A percentile compares a stretch with the other conserved stretches of the same genome.
phyloP scores from a whole-genome alignment of 2,797 vertebrate genomes.

The Austrolebias charrua region DNA sequence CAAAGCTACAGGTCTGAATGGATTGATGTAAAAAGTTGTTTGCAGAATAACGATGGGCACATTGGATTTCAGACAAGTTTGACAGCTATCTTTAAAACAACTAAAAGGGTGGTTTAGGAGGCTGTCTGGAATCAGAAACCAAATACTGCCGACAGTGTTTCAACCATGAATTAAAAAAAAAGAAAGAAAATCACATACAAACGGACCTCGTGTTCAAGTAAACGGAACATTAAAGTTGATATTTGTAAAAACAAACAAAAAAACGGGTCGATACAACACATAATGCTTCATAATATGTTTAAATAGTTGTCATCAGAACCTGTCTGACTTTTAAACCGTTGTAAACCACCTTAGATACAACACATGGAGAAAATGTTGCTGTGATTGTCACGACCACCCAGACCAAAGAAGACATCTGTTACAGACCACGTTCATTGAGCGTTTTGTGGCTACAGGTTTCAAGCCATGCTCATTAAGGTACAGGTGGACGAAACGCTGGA shows the following conservation, averaged over 20 bases:
- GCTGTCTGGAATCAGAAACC: conserved; percentile 43
- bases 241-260: conserved; percentile 27
- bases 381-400: conserved; percentile 6
- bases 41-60: conserved; percentile 18
- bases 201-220: conserved; percentile 31
- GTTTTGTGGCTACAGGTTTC: conserved; percentile 38
- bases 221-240: conserved; percentile 41
- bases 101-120: conserved; percentile 70
- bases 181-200: conserved; percentile 25
- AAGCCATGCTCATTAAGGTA: conserved; percentile 68
- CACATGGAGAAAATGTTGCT: neutral
- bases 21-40: conserved; percentile 25
- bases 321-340: conserved; percentile 20
- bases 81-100: conserved; percentile 61
- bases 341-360: conserved; percentile 11
- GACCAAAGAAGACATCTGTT: conserved; percentile 7
- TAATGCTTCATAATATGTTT: conserved; percentile 24
- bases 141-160: conserved; percentile 33
- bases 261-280: conserved; percentile 23
- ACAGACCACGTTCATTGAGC: neutral
- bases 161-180: conserved; percentile 50
- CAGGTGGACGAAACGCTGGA: conserved; percentile 84
- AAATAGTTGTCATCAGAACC: conserved; percentile 30
- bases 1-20: conserved; percentile 25
- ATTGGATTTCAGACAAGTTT: conserved; percentile 20